These are phyloP conservation scores for Percopsis omiscomaycus DNA, from an alignment of 2,797 vertebrate genomes.

Conservation along the genomic window DNA sequence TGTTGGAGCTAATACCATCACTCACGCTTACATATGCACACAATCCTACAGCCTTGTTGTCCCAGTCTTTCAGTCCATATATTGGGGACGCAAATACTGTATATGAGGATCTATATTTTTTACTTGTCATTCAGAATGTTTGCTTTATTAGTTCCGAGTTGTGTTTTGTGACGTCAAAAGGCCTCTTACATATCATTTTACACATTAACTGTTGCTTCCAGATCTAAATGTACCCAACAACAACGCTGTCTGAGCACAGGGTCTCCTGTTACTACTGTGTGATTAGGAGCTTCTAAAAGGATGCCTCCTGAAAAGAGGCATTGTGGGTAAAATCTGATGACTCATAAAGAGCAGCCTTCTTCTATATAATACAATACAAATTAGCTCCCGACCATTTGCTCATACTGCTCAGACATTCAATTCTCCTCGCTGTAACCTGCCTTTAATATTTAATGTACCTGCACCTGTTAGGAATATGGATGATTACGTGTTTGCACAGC, in stretches of 20 bases:
- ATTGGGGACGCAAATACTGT: no score
- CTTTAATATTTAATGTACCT: slow-evolving; percentile 36
- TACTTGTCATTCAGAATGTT: no score
- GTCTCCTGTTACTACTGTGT: neutral
- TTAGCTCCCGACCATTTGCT: slow-evolving; percentile 22
- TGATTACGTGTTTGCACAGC: slow-evolving; percentile 39
- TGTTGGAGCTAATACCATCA: slow-evolving; percentile 41
- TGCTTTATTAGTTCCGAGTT: no score
- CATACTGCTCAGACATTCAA: neutral
- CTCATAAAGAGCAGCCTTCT: neutral
- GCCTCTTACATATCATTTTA: no score
- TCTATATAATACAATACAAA: slow-evolving; percentile 11
- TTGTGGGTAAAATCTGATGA: no score
- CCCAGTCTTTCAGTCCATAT: no score
- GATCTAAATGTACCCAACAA: no score
- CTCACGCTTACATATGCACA: neutral
- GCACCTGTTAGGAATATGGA: slow-evolving; percentile 41
- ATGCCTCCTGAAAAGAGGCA: no score
- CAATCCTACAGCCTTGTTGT: neutral
- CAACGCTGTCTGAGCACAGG: no score
- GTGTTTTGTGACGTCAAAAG: no score
- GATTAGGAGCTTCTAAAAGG: neutral
- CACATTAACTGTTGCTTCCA: no score
- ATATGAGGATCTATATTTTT: no score
- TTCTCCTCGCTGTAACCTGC: slow-evolving; percentile 27